These are phyloP conservation scores for Mastomys coucha DNA, from an alignment of 2,113 vertebrate species.

Conservation along the genomic window DNA sequence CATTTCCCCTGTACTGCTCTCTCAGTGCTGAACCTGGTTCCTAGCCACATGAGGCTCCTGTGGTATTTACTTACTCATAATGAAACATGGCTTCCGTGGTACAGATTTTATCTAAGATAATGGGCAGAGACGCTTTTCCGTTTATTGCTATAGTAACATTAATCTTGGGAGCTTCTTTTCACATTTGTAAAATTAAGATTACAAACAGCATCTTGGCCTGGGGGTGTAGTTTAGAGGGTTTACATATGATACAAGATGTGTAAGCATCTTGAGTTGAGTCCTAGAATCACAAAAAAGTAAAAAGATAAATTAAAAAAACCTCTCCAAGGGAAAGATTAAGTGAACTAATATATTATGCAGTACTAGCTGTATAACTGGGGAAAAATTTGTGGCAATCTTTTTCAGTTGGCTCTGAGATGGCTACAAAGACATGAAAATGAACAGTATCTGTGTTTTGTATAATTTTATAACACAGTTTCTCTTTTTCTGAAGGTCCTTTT, in stretches of 20 bases:
- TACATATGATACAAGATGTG: not conserved
- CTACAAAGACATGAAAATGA: constrained; percentile 23
- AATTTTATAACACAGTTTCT: constrained; percentile 50
- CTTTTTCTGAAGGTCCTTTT: constrained; percentile 54
- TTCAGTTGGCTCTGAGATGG: not conserved
- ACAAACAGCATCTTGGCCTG: not conserved
- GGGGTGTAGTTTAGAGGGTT: not conserved
- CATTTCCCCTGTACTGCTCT: not conserved
- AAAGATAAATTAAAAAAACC: not conserved
- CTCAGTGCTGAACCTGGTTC: not conserved
- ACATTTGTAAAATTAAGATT: constrained; percentile 39
- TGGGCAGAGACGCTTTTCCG: not conserved
- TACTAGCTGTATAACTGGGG: not conserved
- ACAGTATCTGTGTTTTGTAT: constrained; percentile 7
- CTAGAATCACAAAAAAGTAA: not conserved
- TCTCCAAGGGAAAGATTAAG: constrained; percentile 17
- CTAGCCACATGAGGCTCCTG: not conserved
- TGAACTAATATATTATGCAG: constrained; percentile 16
- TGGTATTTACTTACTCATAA: constrained; percentile 25
- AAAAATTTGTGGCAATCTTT: not conserved
- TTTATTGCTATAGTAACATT: not conserved
- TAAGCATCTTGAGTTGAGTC: not conserved
- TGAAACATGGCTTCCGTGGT: constrained; percentile 25
- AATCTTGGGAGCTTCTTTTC: constrained; percentile 40
- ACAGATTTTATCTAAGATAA: not conserved